A percentile compares a stretch with the other conserved stretches of the same genome.
Evolutionary conservation across 2,888 invertebrate species (phyloP).

Genomic region (Drosophila sordidula): DNA sequence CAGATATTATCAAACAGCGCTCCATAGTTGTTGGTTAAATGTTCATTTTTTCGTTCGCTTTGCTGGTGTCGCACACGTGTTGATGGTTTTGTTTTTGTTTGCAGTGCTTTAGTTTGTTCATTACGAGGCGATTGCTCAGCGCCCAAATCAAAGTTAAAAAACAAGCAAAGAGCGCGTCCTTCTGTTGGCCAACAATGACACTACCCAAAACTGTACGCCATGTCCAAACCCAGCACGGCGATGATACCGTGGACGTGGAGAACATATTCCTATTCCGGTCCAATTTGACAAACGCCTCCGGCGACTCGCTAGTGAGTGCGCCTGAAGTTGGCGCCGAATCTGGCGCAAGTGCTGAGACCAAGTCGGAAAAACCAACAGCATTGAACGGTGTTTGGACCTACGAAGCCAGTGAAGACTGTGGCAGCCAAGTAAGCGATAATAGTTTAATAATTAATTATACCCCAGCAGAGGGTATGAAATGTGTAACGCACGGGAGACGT

Average conservation of each 20-base stretch:
- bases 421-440: slow-evolving; percentile 41
- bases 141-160: slow-evolving; percentile 28
- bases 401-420: slow-evolving; percentile 49
- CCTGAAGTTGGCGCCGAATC: slow-evolving; percentile 5
- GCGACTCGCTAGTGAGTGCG: slow-evolving; percentile 1
- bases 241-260: slow-evolving; percentile 51
- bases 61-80: slow-evolving; percentile 44
- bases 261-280: slow-evolving; percentile 73
- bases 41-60: background rate
- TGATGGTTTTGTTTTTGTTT: slow-evolving; percentile 57
- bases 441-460: background rate
- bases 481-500: too few species aligned
- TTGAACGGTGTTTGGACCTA: slow-evolving; percentile 49
- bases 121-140: slow-evolving; percentile 27
- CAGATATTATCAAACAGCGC: background rate
- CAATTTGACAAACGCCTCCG: slow-evolving; percentile 27
- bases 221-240: slow-evolving; percentile 63
- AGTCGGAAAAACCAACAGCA: slow-evolving; percentile 3
- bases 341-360: slow-evolving; percentile 1
- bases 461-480: too few species aligned
- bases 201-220: slow-evolving; percentile 51
- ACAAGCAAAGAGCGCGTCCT: slow-evolving; percentile 5
- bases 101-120: slow-evolving; percentile 45
- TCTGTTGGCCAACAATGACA: slow-evolving; percentile 50
- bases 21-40: background rate